Evolutionary conservation across 2,888 invertebrate genomes (phyloP).

Genomic region (Epirrita christyi): DNA sequence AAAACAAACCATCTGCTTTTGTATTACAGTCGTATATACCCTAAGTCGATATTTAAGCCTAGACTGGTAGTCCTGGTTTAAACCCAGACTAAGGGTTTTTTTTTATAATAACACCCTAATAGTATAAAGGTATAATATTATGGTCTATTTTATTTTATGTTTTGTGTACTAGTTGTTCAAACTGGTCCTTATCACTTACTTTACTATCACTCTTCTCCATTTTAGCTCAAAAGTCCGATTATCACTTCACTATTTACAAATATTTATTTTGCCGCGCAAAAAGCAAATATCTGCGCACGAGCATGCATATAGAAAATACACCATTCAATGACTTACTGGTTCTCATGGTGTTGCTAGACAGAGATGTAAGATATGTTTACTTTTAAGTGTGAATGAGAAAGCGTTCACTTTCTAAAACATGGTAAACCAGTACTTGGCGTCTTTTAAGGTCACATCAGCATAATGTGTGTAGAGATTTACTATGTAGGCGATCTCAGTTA

Average conservation of each 20-base stretch:
- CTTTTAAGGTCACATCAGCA: slow-evolving; percentile 79
- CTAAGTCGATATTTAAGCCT: too few species aligned
- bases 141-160: too few species aligned
- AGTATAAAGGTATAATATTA: too few species aligned
- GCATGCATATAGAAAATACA: slow-evolving; percentile 47
- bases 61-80: too few species aligned
- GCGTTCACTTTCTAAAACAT: slow-evolving; percentile 73
- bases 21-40: too few species aligned
- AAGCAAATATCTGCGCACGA: slow-evolving; percentile 36
- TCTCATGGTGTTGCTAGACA: slow-evolving; percentile 42
- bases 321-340: slow-evolving; percentile 48
- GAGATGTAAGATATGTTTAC: slow-evolving; percentile 43
- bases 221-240: slow-evolving; percentile 18
- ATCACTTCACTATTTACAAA: slow-evolving; percentile 14
- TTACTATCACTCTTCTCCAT: slow-evolving; percentile 38
- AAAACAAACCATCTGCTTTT: too few species aligned
- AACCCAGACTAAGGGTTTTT: too few species aligned
- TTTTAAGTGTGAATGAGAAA: slow-evolving; percentile 51
- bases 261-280: slow-evolving; percentile 36
- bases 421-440: slow-evolving; percentile 50
- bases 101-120: too few species aligned
- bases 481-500: slow-evolving; percentile 4
- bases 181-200: too few species aligned
- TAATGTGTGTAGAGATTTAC: slow-evolving; percentile 29
- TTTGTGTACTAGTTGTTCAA: too few species aligned